Evolutionary conservation across 2,797 vertebrate species (phyloP).

Genomic region (Melanotaenia nigrans): DNA sequence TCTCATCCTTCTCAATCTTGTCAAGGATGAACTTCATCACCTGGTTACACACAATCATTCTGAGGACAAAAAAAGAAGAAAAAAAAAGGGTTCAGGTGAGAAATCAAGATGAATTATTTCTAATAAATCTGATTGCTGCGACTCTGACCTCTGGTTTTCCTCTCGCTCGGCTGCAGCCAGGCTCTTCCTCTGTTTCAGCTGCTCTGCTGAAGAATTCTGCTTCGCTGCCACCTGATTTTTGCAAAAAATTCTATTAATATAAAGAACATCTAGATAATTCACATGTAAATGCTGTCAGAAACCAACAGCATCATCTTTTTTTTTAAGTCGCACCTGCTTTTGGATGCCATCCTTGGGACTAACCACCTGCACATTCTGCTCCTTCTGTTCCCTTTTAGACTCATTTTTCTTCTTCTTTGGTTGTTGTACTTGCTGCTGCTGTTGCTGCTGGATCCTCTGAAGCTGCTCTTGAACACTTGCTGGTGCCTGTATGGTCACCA

Average conservation of each 20-base stretch:
- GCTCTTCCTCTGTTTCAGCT: constrained; percentile 94
- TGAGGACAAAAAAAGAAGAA: constrained; percentile 58
- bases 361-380: constrained; percentile 86
- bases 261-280: neutral
- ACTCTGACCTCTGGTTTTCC: constrained; percentile 92
- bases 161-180: constrained; percentile 93
- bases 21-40: constrained; percentile 99
- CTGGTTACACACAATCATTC: constrained; percentile 99
- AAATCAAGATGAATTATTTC: rapidly evolving
- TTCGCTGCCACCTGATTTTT: constrained; percentile 87
- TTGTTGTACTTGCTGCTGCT: constrained; percentile 82
- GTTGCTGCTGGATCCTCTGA: constrained; percentile 90
- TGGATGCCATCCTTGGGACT: constrained; percentile 90
- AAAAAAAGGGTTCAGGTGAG: neutral
- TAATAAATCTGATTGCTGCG: neutral
- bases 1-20: constrained; percentile 99
- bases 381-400: constrained; percentile 88
- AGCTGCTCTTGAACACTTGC: constrained; percentile 92
- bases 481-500: constrained; percentile 91
- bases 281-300: neutral
- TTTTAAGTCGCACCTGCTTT: constrained; percentile 87
- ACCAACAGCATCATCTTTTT: neutral
- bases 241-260: neutral
- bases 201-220: constrained; percentile 92
- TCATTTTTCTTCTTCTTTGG: constrained; percentile 89